A percentile compares a stretch with the other conserved stretches of the same genome.
These are phyloP conservation scores for Ictalurus furcatus DNA, from an alignment of 2,113 vertebrate genomes.

Conservation along the genomic window DNA sequence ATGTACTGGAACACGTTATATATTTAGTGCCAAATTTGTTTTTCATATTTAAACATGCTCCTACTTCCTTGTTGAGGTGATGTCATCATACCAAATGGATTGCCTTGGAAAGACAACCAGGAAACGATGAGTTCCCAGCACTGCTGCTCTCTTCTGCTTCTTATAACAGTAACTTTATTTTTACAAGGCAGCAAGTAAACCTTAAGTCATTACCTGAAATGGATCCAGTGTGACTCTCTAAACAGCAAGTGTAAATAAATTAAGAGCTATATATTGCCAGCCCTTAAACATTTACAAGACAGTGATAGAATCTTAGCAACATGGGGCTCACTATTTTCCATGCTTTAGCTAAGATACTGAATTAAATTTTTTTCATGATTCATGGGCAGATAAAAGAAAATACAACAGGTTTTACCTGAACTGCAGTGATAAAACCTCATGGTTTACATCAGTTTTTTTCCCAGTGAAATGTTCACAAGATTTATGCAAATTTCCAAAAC, in stretches of 20 bases:
- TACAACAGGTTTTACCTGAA: background rate
- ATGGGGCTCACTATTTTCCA: background rate
- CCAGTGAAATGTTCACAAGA: background rate
- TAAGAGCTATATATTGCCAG: background rate
- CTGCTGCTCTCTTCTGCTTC: background rate
- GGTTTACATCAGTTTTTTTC: background rate
- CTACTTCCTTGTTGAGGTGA: slow-evolving; percentile 9
- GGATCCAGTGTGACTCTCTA: background rate
- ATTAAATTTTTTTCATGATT: too few relatives aligned
- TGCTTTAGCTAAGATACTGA: background rate
- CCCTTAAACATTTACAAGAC: background rate
- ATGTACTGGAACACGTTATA: background rate
- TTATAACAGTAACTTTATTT: background rate
- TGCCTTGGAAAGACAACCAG: background rate
- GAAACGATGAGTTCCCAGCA: slow-evolving; percentile 16
- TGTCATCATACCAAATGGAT: background rate
- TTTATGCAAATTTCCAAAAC: background rate
- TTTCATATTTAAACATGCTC: background rate
- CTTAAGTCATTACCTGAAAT: background rate
- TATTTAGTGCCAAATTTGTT: background rate
- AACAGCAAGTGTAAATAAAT: background rate
- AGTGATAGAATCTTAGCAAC: background rate
- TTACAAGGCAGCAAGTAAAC: background rate
- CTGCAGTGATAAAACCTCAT: background rate
- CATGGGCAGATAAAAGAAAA: background rate